Percentiles rank a stretch among this genome's conserved stretches.
Conservation (phyloP, 2,113 vertebrate species). For the Aix galericulata region DNA sequence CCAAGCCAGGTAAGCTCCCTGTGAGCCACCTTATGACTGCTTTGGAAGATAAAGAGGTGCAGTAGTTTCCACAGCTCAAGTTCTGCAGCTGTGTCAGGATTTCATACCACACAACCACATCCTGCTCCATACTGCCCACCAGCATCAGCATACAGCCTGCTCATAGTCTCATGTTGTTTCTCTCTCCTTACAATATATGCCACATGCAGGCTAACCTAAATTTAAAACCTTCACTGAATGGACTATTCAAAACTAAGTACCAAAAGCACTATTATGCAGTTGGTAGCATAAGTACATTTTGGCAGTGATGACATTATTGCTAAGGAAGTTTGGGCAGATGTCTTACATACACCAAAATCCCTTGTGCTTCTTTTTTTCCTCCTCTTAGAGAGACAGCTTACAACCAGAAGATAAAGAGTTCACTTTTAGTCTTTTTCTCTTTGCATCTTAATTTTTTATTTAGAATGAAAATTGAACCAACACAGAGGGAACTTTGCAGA, state of each 20-base stretch:
- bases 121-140: neutral
- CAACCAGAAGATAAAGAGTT: neutral
- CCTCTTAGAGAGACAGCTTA: neutral
- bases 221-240: neutral
- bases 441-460: constrained; percentile 19
- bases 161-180: neutral
- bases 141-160: neutral
- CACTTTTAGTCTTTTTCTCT: neutral
- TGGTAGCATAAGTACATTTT: neutral
- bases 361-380: neutral
- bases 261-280: neutral
- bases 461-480: constrained; percentile 51
- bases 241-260: neutral
- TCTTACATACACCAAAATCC: neutral
- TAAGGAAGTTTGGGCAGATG: neutral
- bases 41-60: neutral
- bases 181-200: neutral
- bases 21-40: neutral
- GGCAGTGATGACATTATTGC: neutral
- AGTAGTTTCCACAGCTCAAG: neutral
- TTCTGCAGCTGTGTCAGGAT: neutral
- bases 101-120: rapidly evolving
- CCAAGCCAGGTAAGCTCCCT: neutral
- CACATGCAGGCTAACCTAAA: neutral
- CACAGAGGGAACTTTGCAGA: constrained; percentile 40